Percentiles rank a stretch among this genome's conserved stretches.
These are phyloP conservation scores for Xenopus laevis DNA, from an alignment of 2,113 vertebrate species.

Conservation along the genomic window DNA sequence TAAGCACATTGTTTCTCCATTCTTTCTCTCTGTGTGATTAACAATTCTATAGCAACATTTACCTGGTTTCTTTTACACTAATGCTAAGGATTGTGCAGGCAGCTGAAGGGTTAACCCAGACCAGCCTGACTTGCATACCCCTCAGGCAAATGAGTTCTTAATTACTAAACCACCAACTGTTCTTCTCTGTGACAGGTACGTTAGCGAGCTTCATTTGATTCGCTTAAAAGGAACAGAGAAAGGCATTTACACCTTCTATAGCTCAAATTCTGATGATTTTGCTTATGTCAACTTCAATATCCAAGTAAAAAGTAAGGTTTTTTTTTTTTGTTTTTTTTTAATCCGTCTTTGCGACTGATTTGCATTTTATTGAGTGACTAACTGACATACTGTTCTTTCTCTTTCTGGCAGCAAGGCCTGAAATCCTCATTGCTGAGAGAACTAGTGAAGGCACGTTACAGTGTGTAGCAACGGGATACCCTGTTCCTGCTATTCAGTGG, in stretches of 20 bases:
- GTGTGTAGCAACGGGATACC: slow-evolving; percentile 86
- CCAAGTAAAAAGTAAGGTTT: slow-evolving; percentile 87
- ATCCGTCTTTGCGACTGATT: slow-evolving; percentile 48
- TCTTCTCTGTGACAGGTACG: slow-evolving; percentile 65
- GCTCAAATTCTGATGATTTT: slow-evolving; percentile 76
- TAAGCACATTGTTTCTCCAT: no score
- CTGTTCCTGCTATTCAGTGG: slow-evolving; percentile 88
- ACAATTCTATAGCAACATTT: no score
- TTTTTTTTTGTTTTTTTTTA: slow-evolving; percentile 52
- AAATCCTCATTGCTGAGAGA: slow-evolving; percentile 79
- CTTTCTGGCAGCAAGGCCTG: slow-evolving; percentile 81
- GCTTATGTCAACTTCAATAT: slow-evolving; percentile 82
- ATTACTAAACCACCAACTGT: background rate
- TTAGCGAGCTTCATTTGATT: slow-evolving; percentile 84
- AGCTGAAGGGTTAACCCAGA: background rate
- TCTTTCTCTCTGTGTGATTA: no score
- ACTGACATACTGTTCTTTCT: slow-evolving; percentile 5
- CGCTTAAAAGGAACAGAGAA: slow-evolving; percentile 86
- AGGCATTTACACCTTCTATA: slow-evolving; percentile 84
- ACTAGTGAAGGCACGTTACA: slow-evolving; percentile 81
- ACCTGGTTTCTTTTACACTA: no score
- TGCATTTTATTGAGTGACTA: slow-evolving; percentile 10
- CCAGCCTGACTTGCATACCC: background rate
- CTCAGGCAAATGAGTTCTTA: background rate
- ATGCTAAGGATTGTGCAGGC: no score